Base-by-base conservation (phyloP, 2,888 invertebrate genomes). In the Lottia gigantea region DNA sequence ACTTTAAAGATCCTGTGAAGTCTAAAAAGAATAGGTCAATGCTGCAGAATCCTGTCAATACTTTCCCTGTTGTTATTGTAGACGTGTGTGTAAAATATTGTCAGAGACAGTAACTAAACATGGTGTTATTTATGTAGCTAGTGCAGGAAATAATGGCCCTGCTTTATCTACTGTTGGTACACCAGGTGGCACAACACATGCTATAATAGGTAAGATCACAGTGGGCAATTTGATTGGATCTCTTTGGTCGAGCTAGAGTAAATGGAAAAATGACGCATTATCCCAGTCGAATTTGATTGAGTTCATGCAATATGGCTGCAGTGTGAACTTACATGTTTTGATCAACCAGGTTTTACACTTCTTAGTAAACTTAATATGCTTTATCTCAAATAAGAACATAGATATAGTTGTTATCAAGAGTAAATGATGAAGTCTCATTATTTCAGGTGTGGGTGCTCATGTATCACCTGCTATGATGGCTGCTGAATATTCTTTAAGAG, bases 401-500 rank as follows among this genome's bases (percentile, higher is more conserved):
- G 31, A 31, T 2, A 2, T 31, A 3, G 31, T 31, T 31, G 31
- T 31, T 3, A 31, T 3, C 6, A 31, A 31, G 3, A 31, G 31
- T 15, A 14, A 46, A 26, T 12, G 0, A 14, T 11, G 6, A 45
- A 46, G 31, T 62, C 8, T 67, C 19, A 15, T 19, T 65, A 74
- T 79, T 78, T 40, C 85, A 93, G 94, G 94, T 72, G 96, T 98
- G 69, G 98, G 97, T 23, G 98, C 98, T 16, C 98, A 96, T 90
- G 96, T 98, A 74, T 97, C 97, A 0, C 95, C 97, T 0, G 96
- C 96, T 85, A 98, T 98, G 97, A 97, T 97, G 95, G 91, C 93
- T 67, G 96, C 97, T 1, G 96, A 97, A 87, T 98, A 98, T 90
- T 95, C 96, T 0, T 91, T 98, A 90, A 91, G 95, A 64, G 92